Base-by-base conservation (phyloP, 2,888 invertebrate genomes). In the Drosophila melanocephala region DNA sequence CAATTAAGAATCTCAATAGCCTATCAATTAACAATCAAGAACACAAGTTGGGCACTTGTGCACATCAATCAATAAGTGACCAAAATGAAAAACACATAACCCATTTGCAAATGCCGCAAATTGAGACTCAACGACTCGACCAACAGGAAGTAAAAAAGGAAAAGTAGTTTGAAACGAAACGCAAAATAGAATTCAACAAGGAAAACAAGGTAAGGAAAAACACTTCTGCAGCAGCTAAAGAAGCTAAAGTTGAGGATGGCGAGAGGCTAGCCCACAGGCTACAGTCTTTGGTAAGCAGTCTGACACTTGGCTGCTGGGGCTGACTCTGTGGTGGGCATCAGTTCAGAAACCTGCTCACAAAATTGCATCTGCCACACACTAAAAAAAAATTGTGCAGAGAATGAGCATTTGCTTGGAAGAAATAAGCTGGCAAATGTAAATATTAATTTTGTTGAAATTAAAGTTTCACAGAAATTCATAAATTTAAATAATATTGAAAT, bases 261-360 rank as follows among this genome's bases (percentile, higher is more conserved):
- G 61, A 28, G 19, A 19, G 68, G 37, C 26, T 22, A 26, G 62
- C 44, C 87, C 77, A 67, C 57, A 83, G 81, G 78, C 82, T 22
- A 12, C 12, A 67, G 78, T 68, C 75, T 75, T 74, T 61, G 66
- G 73, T 74, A 81, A 84, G 78, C 72, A 79, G 70, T 67, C 75
- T 76, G 84, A 87, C 87, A 89, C 84, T 87, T 89, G 72, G 69
- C 72, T 76, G 77, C 68, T 64, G 63, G 39, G 57, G 63, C 66
- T 56, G 72, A 63, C 72, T 75, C 86, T 87, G 86, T 75, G 86
- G 88, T 68, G 67, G 73, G 75, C 51, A 53, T 32, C 10, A 51
- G 56, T n/a, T 16, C 14, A 37, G 58, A 28, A 51, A n/a, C 14
- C 16, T 44, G 4, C 42, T n/a, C 30, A 7, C 7, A 47, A 22